Conservation (phyloP, 2,113 vertebrate species). For the Aldabrachelys gigantea region DNA sequence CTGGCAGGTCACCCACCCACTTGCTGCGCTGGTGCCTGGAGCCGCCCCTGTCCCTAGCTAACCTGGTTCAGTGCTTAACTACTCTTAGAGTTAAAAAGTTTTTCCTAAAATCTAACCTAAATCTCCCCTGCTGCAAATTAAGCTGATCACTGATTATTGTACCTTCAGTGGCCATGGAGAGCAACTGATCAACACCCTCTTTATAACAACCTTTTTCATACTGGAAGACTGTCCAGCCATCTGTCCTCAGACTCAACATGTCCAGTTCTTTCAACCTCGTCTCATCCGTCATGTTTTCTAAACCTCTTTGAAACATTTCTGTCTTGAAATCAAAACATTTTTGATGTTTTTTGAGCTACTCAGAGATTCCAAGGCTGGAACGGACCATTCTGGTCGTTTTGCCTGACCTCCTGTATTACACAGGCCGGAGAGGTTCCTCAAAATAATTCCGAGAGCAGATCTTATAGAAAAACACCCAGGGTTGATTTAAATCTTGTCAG, state of each 20-base stretch:
- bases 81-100: not conserved
- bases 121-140: not conserved
- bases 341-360: too few species aligned
- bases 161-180: not conserved
- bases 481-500: not conserved
- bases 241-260: not conserved
- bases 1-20: too few species aligned
- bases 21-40: too few species aligned
- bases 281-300: not conserved
- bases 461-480: not conserved
- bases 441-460: not conserved
- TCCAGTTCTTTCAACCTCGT: not conserved
- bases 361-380: not conserved
- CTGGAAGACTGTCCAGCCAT: not conserved
- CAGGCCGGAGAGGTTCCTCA: not conserved
- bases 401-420: not conserved
- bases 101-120: not conserved
- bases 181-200: not conserved
- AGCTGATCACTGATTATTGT: not conserved
- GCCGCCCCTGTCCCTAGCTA: not conserved
- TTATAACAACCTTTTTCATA: not conserved
- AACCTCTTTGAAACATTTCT: not conserved
- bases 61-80: not conserved
- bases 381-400: not conserved
- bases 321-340: not conserved